phyloP scores from a whole-genome alignment of 2,113 vertebrate genomes.

The Scophthalmus maximus region DNA sequence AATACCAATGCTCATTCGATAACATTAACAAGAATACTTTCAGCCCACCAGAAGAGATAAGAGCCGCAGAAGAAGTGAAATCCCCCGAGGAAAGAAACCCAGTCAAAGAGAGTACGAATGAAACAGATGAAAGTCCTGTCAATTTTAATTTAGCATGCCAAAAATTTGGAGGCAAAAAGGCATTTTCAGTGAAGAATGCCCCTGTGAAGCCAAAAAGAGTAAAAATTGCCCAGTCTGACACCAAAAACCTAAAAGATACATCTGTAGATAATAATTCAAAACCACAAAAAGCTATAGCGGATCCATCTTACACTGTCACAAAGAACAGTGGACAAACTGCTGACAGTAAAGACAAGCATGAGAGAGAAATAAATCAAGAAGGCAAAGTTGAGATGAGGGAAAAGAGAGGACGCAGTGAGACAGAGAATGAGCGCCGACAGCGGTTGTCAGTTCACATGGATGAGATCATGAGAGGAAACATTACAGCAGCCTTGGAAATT shows the following conservation, averaged over 20 bases:
- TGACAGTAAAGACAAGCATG: constrained; percentile 8
- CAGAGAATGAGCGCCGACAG: constrained; percentile 86
- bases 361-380: constrained; percentile 22
- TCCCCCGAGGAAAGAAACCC: constrained; percentile 4
- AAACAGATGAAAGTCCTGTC: constrained; percentile 51
- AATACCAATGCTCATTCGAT: constrained; percentile 5
- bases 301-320: not conserved
- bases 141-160: constrained; percentile 64
- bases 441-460: constrained; percentile 91
- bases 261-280: constrained; percentile 4
- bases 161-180: constrained; percentile 70
- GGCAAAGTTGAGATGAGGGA: constrained; percentile 83
- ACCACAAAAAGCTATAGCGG: not conserved
- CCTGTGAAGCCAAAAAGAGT: constrained; percentile 79
- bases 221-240: constrained; percentile 59
- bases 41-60: not conserved
- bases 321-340: constrained; percentile 12
- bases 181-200: constrained; percentile 33
- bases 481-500: constrained; percentile 86
- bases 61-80: constrained; percentile 17
- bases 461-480: constrained; percentile 90
- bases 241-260: constrained; percentile 18
- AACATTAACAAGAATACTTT: not conserved
- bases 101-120: constrained; percentile 15
- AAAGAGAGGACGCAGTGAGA: constrained; percentile 84